Conservation (phyloP, 2,113 vertebrate species). For the Lampris megalopsis region DNA sequence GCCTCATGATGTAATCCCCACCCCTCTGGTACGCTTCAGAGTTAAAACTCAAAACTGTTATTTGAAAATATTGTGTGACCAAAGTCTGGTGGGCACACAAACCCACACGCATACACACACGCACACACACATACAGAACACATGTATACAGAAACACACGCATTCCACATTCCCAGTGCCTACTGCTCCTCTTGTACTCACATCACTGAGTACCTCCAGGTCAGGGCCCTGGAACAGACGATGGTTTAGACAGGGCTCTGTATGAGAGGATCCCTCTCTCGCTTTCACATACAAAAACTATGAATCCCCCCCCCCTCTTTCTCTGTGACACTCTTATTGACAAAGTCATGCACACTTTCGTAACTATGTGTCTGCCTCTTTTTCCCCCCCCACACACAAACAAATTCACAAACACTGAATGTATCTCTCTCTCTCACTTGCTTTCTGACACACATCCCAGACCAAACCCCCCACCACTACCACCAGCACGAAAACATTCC, state of each 20-base stretch:
- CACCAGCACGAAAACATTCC: not conserved
- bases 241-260: conserved; percentile 71
- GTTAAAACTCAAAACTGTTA: not conserved
- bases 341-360: not conserved
- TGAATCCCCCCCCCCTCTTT: not conserved
- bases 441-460: not conserved
- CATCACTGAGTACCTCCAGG: conserved; percentile 86
- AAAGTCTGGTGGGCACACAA: conserved; percentile 32
- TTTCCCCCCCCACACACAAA: conserved; percentile 1
- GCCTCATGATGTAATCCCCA: conserved; percentile 12
- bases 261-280: conserved; percentile 22
- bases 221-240: conserved; percentile 86
- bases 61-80: conserved; percentile 51
- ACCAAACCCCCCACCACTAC: not conserved
- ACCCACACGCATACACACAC: conserved; percentile 33
- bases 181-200: conserved; percentile 80
- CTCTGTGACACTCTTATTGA: not conserved
- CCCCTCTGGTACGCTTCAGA: not conserved
- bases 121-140: conserved; percentile 40
- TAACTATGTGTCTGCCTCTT: not conserved
- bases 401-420: not conserved
- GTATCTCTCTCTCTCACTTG: not conserved
- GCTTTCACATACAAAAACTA: conserved; percentile 14
- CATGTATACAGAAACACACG: conserved; percentile 38
- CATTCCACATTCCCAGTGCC: conserved; percentile 56